Evolutionary conservation across 1,140 invertebrate genomes (phyloP).

Genomic region (Zaprionus vittiger): DNA sequence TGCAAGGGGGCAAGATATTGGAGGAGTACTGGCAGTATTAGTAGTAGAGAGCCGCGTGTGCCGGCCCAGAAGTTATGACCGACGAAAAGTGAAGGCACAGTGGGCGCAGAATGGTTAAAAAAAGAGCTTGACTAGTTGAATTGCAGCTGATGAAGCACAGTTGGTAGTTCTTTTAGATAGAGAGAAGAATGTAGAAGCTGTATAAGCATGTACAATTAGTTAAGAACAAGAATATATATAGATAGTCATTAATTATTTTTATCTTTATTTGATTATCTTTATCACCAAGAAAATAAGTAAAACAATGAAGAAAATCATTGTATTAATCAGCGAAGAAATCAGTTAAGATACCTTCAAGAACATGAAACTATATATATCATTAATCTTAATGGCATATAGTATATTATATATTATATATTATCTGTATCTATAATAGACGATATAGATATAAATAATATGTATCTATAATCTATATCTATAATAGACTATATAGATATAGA

Average conservation of each 20-base stretch:
- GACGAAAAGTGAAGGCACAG: conserved; percentile 52
- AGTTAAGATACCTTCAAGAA: too few relatives aligned
- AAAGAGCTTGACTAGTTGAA: too few relatives aligned
- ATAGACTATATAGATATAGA: too few relatives aligned
- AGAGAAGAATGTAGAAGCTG: not conserved
- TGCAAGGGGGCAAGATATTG: conserved; percentile 22
- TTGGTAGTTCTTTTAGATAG: not conserved
- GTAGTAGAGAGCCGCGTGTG: not conserved
- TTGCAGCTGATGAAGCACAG: not conserved
- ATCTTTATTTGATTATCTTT: not conserved
- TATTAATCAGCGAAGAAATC: too few relatives aligned
- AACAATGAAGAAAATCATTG: too few relatives aligned
- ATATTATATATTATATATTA: too few relatives aligned
- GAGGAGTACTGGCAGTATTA: not conserved
- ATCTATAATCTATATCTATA: too few relatives aligned
- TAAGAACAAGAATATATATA: not conserved
- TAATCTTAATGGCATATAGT: too few relatives aligned
- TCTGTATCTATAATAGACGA: too few relatives aligned
- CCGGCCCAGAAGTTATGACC: conserved; percentile 29
- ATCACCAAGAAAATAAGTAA: too few relatives aligned
- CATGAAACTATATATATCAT: too few relatives aligned
- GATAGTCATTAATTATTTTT: not conserved
- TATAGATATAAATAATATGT: too few relatives aligned
- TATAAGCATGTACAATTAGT: not conserved
- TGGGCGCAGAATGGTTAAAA: conserved; percentile 4